Evolutionary conservation across 2,888 invertebrate species (phyloP).

Genomic region (Pterobdella sp.): DNA sequence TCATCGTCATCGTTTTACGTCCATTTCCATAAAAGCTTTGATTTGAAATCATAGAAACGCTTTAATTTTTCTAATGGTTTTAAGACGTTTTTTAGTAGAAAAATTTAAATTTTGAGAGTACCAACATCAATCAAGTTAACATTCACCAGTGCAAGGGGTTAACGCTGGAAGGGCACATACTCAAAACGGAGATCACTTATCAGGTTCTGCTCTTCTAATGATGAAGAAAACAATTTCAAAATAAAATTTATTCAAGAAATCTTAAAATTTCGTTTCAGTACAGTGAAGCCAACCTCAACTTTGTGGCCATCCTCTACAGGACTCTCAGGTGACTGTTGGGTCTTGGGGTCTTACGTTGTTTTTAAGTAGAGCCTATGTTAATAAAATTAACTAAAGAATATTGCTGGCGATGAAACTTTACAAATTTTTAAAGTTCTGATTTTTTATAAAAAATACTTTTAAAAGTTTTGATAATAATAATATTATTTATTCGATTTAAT

Average conservation of each 20-base stretch:
- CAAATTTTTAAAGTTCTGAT: too few relatives aligned
- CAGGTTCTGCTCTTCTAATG: constrained; percentile 7
- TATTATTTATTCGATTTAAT: too few relatives aligned
- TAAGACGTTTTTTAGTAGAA: neutral
- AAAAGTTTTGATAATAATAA: too few relatives aligned
- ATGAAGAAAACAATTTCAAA: neutral
- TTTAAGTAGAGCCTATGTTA: too few relatives aligned
- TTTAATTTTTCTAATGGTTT: neutral
- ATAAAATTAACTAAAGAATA: too few relatives aligned
- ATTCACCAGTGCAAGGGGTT: constrained; percentile 19
- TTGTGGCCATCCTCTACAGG: constrained; percentile 23
- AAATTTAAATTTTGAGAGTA: neutral
- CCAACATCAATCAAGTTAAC: neutral
- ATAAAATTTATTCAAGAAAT: neutral
- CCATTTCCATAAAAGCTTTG: too few relatives aligned
- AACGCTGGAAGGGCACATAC: constrained; percentile 15
- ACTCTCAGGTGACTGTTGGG: constrained; percentile 5
- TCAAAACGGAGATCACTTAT: constrained; percentile 16
- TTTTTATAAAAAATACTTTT: too few relatives aligned
- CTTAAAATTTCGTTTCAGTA: neutral
- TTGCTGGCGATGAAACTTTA: too few relatives aligned
- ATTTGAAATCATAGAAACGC: neutral
- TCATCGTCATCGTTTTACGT: too few relatives aligned
- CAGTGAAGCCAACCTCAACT: constrained; percentile 21
- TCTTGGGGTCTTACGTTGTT: too few relatives aligned